These are phyloP conservation scores for Apteryx mantelli DNA, from an alignment of 2,113 vertebrate genomes.

Conservation along the genomic window DNA sequence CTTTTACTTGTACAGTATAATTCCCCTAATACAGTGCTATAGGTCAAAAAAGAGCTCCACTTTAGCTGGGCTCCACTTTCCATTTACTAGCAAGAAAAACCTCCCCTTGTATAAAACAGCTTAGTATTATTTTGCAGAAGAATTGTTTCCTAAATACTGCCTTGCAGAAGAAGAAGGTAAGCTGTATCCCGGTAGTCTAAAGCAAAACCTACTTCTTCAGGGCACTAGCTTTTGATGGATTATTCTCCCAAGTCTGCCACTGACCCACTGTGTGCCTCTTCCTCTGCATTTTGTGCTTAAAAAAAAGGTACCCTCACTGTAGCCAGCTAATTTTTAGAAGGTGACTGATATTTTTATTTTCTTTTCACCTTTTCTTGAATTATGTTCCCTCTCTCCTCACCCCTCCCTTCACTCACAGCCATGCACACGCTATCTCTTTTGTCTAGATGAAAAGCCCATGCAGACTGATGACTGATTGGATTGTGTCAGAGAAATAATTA, in stretches of 20 bases:
- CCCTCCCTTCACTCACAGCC: rapidly evolving
- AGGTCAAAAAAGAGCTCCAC: neutral
- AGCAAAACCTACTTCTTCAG: neutral
- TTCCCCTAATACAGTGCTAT: conserved; percentile 33
- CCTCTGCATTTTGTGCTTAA: neutral
- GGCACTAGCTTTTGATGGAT: neutral
- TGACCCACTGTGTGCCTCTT: neutral
- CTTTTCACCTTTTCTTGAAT: neutral
- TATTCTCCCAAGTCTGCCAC: neutral
- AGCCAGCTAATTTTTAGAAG: neutral
- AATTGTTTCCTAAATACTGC: neutral
- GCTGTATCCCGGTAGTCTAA: neutral
- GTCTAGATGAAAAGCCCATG: neutral
- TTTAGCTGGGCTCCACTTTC: neutral
- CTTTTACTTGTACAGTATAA: conserved; percentile 25
- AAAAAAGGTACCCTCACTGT: neutral
- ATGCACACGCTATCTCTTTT: neutral
- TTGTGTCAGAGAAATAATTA: neutral
- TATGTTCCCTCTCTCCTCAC: rapidly evolving
- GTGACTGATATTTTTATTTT: neutral
- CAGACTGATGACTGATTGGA: neutral
- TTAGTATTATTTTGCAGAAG: neutral
- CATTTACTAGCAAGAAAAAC: neutral
- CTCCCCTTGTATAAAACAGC: neutral
- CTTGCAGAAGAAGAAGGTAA: neutral